Evolutionary conservation across 2,888 invertebrate species (phyloP).

Genomic region (Apotomis turbidana): DNA sequence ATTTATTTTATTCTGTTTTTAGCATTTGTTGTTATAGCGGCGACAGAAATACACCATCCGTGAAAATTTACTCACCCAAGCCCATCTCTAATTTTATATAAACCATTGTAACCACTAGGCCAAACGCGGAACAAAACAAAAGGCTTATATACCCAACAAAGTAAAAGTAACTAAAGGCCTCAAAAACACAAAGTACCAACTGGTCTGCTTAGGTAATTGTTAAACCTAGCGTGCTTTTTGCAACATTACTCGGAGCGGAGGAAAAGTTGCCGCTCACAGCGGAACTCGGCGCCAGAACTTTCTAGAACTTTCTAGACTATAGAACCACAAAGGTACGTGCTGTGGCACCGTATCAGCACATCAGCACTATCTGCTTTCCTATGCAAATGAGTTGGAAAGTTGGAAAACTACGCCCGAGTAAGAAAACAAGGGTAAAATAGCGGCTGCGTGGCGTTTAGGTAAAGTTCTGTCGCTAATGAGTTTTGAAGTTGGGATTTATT

Average conservation of each 20-base stretch:
- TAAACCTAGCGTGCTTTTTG: slow-evolving; percentile 81
- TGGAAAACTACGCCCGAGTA: slow-evolving; percentile 67
- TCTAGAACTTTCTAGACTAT: slow-evolving; percentile 66
- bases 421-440: slow-evolving; percentile 73
- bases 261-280: slow-evolving; percentile 74
- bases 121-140: slow-evolving; percentile 53
- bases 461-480: slow-evolving; percentile 35
- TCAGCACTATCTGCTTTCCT: slow-evolving; percentile 82
- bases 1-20: too few species aligned
- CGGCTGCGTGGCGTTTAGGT: slow-evolving; percentile 45
- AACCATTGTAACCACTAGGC: neutral
- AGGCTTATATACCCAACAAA: slow-evolving; percentile 50
- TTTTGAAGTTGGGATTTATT: slow-evolving; percentile 31
- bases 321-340: slow-evolving; percentile 77
- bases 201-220: slow-evolving; percentile 80
- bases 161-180: slow-evolving; percentile 28
- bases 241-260: slow-evolving; percentile 77
- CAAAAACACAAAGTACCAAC: slow-evolving; percentile 53
- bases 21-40: too few species aligned
- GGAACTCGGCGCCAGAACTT: slow-evolving; percentile 64
- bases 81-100: neutral
- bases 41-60: too few species aligned
- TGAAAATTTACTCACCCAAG: too few species aligned
- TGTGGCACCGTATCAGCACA: slow-evolving; percentile 69
- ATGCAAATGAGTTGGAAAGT: slow-evolving; percentile 83